phyloP scores from a whole-genome alignment of 2,888 invertebrate genomes.

The Campoplex nolae region DNA sequence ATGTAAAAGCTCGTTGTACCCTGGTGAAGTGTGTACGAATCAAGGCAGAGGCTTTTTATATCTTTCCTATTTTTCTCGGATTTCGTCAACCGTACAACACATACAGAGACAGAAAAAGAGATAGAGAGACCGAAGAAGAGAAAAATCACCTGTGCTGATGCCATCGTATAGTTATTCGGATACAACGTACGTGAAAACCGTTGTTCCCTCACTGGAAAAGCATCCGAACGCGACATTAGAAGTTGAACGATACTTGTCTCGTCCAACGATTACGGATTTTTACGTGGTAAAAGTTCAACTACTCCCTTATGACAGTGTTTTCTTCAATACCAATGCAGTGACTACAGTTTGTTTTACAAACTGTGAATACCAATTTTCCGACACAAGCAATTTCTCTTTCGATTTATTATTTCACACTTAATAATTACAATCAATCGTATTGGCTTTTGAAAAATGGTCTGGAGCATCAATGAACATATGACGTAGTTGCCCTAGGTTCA shows the following conservation, averaged over 20 bases:
- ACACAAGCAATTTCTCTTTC: neutral
- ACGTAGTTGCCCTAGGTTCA: constrained; percentile 33
- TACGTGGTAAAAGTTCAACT: neutral
- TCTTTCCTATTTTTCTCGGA: constrained; percentile 43
- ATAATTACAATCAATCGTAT: neutral
- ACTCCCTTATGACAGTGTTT: neutral
- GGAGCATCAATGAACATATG: constrained; percentile 9
- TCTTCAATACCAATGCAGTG: neutral
- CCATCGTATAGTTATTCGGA: constrained; percentile 3
- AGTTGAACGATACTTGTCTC: neutral
- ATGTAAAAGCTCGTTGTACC: constrained; percentile 28
- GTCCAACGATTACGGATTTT: neutral
- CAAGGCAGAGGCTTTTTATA: constrained; percentile 34
- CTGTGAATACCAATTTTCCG: neutral
- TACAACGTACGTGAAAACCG: constrained; percentile 11
- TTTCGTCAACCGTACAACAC: constrained; percentile 10
- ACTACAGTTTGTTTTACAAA: neutral
- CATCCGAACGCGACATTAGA: neutral
- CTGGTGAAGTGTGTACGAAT: constrained; percentile 44
- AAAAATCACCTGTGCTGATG: neutral
- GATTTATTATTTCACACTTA: neutral
- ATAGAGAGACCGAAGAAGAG: neutral
- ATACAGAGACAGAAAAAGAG: neutral
- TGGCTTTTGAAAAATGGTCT: neutral
- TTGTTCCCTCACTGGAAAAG: neutral